Evolutionary conservation across 2,113 vertebrate species (phyloP).

Genomic region (Upupa epops): DNA sequence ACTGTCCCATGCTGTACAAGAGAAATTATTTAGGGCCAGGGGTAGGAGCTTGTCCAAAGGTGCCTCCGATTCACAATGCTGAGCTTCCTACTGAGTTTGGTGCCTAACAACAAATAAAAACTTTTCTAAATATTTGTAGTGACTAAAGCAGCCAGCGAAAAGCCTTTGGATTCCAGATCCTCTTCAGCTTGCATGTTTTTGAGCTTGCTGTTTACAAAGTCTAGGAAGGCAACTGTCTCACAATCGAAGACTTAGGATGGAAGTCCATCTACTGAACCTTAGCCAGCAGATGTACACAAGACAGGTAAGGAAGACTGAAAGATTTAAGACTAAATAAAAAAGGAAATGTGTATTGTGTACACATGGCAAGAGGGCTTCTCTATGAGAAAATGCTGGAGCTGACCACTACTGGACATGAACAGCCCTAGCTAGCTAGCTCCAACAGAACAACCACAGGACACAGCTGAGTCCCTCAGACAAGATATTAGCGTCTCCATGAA

Average conservation of each 20-base stretch:
- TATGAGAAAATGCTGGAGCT: not conserved
- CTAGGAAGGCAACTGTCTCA: not conserved
- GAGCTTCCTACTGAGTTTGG: not conserved
- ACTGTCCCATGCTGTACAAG: not conserved
- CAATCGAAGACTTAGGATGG: not conserved
- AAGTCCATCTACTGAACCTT: not conserved
- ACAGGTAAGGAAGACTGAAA: not conserved
- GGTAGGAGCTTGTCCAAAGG: not conserved
- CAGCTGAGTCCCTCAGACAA: not conserved
- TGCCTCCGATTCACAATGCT: not conserved
- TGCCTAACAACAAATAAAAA: not conserved
- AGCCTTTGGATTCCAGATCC: not conserved
- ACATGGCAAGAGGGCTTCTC: not conserved
- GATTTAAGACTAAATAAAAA: not conserved
- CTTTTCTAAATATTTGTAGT: not conserved
- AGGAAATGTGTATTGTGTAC: not conserved
- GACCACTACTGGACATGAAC: not conserved
- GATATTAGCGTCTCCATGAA: not conserved
- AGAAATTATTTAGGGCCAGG: not conserved
- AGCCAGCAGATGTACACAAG: not conserved
- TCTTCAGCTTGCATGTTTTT: not conserved
- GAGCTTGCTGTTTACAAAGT: not conserved
- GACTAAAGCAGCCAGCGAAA: not conserved
- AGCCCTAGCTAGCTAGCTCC: too few relatives aligned
- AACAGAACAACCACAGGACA: accelerated